Percentiles rank a stretch among this genome's conserved stretches.
These are phyloP conservation scores for Anser cygnoides DNA, from an alignment of 2,113 vertebrate species.

Conservation along the genomic window DNA sequence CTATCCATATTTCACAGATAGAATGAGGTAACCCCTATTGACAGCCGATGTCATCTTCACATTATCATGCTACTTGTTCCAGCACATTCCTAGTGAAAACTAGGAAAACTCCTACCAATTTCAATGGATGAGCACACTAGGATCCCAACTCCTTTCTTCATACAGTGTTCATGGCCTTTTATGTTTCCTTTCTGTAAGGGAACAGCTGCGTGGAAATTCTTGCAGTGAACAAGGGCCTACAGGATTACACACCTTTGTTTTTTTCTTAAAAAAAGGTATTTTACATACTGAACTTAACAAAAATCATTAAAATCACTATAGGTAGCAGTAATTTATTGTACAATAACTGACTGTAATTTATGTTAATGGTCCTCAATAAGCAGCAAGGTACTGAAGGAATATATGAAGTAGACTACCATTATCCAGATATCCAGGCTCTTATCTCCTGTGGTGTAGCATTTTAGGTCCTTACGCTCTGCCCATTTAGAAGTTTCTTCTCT, in stretches of 20 bases:
- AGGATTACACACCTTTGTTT: rapidly evolving
- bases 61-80: not conserved
- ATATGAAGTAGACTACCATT: not conserved
- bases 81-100: not conserved
- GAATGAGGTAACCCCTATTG: not conserved
- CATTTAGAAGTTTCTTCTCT: not conserved
- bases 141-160: rapidly evolving
- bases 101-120: not conserved
- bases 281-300: not conserved
- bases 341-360: not conserved
- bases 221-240: not conserved
- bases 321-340: not conserved
- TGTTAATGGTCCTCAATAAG: not conserved
- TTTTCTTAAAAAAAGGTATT: not conserved
- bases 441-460: rapidly evolving
- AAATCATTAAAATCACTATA: not conserved
- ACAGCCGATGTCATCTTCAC: not conserved
- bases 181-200: not conserved
- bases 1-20: not conserved
- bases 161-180: not conserved
- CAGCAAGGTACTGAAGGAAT: not conserved
- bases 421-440: not conserved
- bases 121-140: not conserved
- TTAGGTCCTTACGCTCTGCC: not conserved
- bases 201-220: not conserved